A percentile compares a stretch with the other conserved stretches of the same genome.
Evolutionary conservation across 2,113 vertebrate genomes (phyloP).

Genomic region (Nicator chloris): DNA sequence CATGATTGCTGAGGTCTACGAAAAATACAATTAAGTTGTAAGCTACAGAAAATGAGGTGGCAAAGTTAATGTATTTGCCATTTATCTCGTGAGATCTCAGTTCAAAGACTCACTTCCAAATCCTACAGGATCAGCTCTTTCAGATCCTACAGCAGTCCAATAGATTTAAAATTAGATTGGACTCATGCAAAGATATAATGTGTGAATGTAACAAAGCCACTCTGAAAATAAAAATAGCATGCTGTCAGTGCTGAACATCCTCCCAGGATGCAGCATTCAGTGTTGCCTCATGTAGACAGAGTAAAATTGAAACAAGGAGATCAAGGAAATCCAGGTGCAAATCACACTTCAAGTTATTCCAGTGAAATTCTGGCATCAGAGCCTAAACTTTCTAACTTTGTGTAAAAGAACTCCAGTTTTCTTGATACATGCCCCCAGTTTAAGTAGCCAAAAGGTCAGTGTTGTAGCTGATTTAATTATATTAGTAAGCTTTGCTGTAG

Average conservation of each 20-base stretch:
- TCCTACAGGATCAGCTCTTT: slow-evolving; percentile 55
- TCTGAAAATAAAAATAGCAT: not conserved
- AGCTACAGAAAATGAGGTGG: slow-evolving; percentile 58
- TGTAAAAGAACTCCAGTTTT: not conserved
- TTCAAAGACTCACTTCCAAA: slow-evolving; percentile 46
- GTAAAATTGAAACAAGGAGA: not conserved
- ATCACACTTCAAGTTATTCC: not conserved
- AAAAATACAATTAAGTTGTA: slow-evolving; percentile 57
- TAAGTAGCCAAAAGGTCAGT: not conserved
- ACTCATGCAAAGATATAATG: not conserved
- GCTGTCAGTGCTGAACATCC: not conserved
- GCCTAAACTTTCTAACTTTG: not conserved
- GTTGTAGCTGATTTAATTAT: not conserved
- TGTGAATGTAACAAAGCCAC: slow-evolving; percentile 6
- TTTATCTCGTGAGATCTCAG: slow-evolving; percentile 58
- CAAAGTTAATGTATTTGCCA: slow-evolving; percentile 56
- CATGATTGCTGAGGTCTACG: slow-evolving; percentile 15
- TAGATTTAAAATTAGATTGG: slow-evolving; percentile 52
- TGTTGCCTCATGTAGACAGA: not conserved
- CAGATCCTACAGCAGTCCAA: slow-evolving; percentile 17
- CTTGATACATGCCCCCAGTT: not conserved
- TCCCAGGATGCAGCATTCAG: not conserved
- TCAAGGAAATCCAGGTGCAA: not conserved
- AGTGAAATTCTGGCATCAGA: not conserved
- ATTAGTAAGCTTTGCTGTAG: not conserved